A percentile compares a stretch with the other conserved stretches of the same genome.
Evolutionary conservation across 2,888 invertebrate genomes (phyloP).

Genomic region (Tribolium freemani): DNA sequence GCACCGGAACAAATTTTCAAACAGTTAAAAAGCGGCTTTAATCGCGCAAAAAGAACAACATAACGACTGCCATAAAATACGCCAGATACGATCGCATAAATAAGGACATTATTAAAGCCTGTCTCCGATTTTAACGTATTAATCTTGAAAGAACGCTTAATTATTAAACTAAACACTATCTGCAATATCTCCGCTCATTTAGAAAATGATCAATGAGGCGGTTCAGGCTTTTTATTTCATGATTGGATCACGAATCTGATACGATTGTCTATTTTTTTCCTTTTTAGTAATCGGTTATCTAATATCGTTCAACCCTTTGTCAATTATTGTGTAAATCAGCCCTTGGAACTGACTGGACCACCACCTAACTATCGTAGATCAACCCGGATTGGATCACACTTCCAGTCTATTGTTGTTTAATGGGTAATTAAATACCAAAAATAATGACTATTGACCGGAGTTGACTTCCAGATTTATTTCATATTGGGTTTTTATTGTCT

Average conservation of each 20-base stretch:
- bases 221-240: neutral
- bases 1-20: neutral
- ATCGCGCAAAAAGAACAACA: neutral
- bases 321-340: neutral
- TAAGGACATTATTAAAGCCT: neutral
- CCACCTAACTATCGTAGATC: neutral
- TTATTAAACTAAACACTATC: slow-evolving; percentile 1
- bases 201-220: neutral
- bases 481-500: neutral
- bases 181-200: neutral
- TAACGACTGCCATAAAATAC: neutral
- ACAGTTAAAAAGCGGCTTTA: neutral
- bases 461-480: neutral
- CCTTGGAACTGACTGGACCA: neutral
- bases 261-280: neutral
- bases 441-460: neutral
- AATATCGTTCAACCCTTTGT: neutral
- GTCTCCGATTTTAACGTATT: neutral
- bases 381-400: neutral
- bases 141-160: neutral
- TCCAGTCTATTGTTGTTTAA: neutral
- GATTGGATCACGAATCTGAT: neutral
- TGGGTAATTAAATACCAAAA: neutral
- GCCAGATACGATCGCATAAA: neutral
- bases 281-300: neutral